phyloP scores from a whole-genome alignment of 1,140 invertebrate genomes.

The Neodiprion virginianus region DNA sequence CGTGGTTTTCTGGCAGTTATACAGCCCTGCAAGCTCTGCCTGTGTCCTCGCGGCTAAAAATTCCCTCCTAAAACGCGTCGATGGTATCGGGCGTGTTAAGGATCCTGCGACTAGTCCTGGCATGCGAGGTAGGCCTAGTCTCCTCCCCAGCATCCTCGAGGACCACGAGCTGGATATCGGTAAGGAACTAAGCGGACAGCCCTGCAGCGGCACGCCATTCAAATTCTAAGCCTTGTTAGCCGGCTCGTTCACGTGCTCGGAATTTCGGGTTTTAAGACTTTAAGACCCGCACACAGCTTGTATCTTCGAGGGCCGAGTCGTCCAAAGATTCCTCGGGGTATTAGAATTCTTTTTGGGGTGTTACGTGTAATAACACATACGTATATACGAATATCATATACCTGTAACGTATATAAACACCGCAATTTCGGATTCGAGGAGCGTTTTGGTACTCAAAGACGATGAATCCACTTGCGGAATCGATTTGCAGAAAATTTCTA shows the following conservation, averaged over 20 bases:
- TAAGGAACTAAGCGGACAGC: neutral
- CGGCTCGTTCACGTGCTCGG: neutral
- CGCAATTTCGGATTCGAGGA: no score
- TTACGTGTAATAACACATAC: no score
- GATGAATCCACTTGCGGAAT: neutral
- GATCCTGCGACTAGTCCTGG: neutral
- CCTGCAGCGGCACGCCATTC: neutral
- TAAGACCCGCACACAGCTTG: neutral
- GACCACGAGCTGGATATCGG: neutral
- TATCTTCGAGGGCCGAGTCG: neutral
- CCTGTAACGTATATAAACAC: no score
- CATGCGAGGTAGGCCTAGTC: neutral
- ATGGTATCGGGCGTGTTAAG: neutral
- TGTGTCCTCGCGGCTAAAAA: neutral
- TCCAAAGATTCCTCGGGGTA: neutral
- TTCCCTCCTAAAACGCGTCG: neutral
- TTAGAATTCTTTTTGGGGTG: neutral
- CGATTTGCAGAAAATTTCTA: neutral
- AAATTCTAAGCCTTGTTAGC: conserved; percentile 1
- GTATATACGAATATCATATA: no score
- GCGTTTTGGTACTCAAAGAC: no score
- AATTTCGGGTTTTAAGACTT: conserved; percentile 1
- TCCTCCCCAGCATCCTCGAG: neutral
- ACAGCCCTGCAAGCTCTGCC: neutral
- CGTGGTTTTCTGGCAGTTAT: neutral